phyloP scores from a whole-genome alignment of 2,888 invertebrate species.

The Cybosia mesomella region DNA sequence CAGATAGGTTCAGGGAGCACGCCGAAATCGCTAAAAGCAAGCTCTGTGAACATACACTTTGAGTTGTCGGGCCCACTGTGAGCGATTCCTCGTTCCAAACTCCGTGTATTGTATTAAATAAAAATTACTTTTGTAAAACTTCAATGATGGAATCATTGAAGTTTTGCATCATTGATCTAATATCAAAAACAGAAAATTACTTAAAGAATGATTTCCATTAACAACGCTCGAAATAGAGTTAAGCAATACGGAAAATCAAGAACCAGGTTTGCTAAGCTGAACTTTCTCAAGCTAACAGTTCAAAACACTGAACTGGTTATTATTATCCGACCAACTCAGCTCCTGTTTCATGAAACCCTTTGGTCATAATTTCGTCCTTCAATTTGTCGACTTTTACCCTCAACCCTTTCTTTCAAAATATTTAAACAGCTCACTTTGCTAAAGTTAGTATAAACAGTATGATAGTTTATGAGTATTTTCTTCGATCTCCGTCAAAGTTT shows the following conservation, averaged over 20 bases:
- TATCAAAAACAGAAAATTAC: not conserved
- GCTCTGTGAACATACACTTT: no score
- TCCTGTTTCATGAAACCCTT: slow-evolving; percentile 23
- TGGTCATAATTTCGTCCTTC: not conserved
- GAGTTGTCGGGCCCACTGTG: no score
- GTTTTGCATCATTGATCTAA: not conserved
- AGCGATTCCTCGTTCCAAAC: no score
- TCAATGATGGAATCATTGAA: not conserved
- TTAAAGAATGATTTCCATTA: not conserved
- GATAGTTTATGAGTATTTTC: slow-evolving; percentile 9
- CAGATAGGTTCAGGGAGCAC: no score
- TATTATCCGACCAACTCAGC: slow-evolving; percentile 14
- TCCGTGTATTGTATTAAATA: not conserved
- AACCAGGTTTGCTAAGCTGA: not conserved
- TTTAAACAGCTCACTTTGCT: slow-evolving; percentile 20
- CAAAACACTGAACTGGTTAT: slow-evolving; percentile 6
- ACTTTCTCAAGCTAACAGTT: not conserved
- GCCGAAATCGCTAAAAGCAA: no score
- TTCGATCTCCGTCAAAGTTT: not conserved
- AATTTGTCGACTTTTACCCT: slow-evolving; percentile 32
- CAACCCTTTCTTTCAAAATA: slow-evolving; percentile 25
- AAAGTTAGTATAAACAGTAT: slow-evolving; percentile 35
- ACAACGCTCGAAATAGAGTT: not conserved
- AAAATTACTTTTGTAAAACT: not conserved
- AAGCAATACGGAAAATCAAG: not conserved